These are phyloP conservation scores for Lepidocyrtoides sp. DNA, from an alignment of 2,888 invertebrate genomes.

Conservation along the genomic window DNA sequence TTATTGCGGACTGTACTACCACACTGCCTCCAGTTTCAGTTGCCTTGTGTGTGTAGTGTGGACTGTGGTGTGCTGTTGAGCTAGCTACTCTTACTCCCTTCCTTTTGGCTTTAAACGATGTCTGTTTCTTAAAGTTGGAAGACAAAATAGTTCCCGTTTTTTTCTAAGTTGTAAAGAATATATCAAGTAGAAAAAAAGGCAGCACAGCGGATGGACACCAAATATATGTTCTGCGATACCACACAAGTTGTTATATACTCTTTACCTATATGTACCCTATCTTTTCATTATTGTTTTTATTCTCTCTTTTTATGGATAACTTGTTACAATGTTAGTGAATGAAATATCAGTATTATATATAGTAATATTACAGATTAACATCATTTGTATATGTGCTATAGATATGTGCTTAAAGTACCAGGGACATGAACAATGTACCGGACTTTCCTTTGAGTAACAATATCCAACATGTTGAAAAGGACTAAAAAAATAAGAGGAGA, in stretches of 20 bases:
- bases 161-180: slow-evolving; percentile 15
- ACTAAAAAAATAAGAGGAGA: slow-evolving; percentile 22
- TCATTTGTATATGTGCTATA: not conserved
- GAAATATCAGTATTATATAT: not conserved
- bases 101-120: slow-evolving; percentile 50
- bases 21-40: not conserved
- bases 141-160: slow-evolving; percentile 56
- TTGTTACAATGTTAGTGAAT: slow-evolving; percentile 2
- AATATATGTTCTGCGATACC: not conserved
- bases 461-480: slow-evolving; percentile 9
- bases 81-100: not conserved
- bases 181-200: slow-evolving; percentile 6
- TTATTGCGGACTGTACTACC: no score
- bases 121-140: slow-evolving; percentile 60
- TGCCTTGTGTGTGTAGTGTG: no score
- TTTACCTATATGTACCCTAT: not conserved
- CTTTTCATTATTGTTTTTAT: slow-evolving; percentile 26
- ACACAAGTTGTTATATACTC: not conserved
- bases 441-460: slow-evolving; percentile 39
- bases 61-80: no score
- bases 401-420: no score
- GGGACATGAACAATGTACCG: not conserved
- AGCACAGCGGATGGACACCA: not conserved
- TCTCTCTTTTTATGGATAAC: slow-evolving; percentile 34
- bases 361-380: slow-evolving; percentile 8